Percentiles rank a stretch among this genome's conserved stretches.
phyloP scores from a whole-genome alignment of 2,113 vertebrate species.

The Thunnus thynnus region DNA sequence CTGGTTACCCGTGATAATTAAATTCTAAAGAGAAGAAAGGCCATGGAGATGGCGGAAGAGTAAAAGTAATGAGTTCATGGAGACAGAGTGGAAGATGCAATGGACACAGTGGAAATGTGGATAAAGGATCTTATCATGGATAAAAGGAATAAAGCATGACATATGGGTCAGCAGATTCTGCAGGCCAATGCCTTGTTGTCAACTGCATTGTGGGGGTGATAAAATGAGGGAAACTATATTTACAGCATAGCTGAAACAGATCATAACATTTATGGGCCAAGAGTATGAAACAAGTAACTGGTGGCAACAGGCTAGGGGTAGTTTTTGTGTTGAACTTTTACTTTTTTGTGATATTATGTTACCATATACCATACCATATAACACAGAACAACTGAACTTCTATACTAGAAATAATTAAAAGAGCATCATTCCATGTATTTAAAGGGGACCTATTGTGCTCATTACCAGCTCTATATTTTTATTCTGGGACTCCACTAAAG shows the following conservation, averaged over 20 bases:
- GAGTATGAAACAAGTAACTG: constrained; percentile 1
- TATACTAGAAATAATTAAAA: no score
- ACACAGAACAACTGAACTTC: no score
- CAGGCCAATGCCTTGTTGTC: neutral
- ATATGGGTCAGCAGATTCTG: constrained; percentile 19
- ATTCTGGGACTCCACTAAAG: no score
- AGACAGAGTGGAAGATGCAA: constrained; percentile 18
- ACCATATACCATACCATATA: no score
- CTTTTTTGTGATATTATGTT: no score
- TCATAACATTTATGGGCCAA: neutral
- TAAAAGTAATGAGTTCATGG: constrained; percentile 49
- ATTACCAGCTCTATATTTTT: no score
- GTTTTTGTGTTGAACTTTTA: neutral
- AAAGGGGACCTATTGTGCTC: no score
- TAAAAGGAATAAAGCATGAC: constrained; percentile 33
- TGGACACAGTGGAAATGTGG: constrained; percentile 45
- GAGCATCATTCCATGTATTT: neutral
- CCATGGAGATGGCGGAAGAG: constrained; percentile 35
- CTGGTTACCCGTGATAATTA: constrained; percentile 65
- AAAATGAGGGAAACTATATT: neutral
- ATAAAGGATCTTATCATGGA: constrained; percentile 47
- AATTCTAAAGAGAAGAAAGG: constrained; percentile 70
- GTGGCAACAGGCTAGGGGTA: neutral
- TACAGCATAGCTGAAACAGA: neutral
- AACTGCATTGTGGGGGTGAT: neutral